These are phyloP conservation scores for Leptopilina myrica DNA, from an alignment of 2,888 invertebrate genomes.

Conservation along the genomic window DNA sequence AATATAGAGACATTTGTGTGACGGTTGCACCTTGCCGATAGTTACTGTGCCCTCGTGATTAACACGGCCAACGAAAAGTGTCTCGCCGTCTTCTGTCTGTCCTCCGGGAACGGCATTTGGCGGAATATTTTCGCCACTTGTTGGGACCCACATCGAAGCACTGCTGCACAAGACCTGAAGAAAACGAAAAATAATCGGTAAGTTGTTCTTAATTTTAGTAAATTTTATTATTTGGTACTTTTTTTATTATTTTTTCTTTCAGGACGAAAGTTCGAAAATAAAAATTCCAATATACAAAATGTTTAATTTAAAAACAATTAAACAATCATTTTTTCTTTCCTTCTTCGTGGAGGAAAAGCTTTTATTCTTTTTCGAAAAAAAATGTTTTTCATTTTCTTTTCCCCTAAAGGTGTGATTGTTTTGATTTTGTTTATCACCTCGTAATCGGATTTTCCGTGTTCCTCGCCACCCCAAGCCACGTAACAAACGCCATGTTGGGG, in stretches of 20 bases:
- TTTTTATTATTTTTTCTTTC: too few species aligned
- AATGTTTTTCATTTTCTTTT: neutral
- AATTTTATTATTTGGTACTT: too few species aligned
- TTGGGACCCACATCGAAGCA: constrained; percentile 79
- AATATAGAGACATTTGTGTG: constrained; percentile 90
- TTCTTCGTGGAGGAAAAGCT: too few species aligned
- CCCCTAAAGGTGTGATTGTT: neutral
- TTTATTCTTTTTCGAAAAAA: too few species aligned
- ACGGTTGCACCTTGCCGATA: constrained; percentile 90
- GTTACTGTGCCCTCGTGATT: constrained; percentile 87
- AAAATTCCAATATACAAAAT: too few species aligned
- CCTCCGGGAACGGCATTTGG: constrained; percentile 86
- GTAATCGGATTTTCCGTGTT: constrained; percentile 83
- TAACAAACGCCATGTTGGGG: constrained; percentile 84
- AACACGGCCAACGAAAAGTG: constrained; percentile 87
- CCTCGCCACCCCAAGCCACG: constrained; percentile 87
- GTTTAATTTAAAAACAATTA: too few species aligned
- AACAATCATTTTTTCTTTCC: too few species aligned
- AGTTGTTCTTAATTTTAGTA: neutral
- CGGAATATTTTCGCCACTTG: constrained; percentile 82
- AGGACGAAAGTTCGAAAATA: neutral
- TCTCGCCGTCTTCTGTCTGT: constrained; percentile 87
- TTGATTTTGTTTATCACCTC: constrained; percentile 78
- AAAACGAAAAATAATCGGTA: neutral
- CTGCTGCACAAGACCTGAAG: constrained; percentile 75